These are phyloP conservation scores for Andrena bucephala DNA, from an alignment of 2,888 invertebrate genomes.

Conservation along the genomic window DNA sequence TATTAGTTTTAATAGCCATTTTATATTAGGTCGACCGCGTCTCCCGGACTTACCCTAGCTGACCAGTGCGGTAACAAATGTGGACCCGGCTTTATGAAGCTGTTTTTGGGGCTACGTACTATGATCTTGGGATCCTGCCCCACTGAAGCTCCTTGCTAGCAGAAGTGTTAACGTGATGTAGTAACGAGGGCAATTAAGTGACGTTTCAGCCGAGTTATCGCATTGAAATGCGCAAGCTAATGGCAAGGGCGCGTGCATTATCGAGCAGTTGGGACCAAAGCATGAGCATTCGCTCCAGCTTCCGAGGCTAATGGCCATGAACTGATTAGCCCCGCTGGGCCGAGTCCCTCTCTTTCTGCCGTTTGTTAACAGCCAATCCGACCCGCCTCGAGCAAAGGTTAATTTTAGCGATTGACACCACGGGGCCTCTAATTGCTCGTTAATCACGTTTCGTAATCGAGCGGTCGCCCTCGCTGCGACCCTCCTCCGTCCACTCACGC, in stretches of 20 bases:
- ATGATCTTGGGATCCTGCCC: too few relatives aligned
- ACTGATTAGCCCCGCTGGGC: conserved; percentile 48
- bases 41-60: too few relatives aligned
- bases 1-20: too few relatives aligned
- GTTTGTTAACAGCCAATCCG: conserved; percentile 43
- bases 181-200: neutral
- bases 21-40: too few relatives aligned
- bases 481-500: neutral
- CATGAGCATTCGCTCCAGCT: conserved; percentile 26
- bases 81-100: too few relatives aligned
- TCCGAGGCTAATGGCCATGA: conserved; percentile 55
- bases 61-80: too few relatives aligned
- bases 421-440: conserved; percentile 50
- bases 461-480: neutral
- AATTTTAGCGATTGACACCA: conserved; percentile 55
- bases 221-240: neutral
- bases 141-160: neutral
- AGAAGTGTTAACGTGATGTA: neutral
- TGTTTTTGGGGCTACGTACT: too few relatives aligned
- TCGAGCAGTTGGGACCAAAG: conserved; percentile 24
- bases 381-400: conserved; percentile 33
- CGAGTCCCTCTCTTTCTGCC: conserved; percentile 37
- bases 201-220: neutral
- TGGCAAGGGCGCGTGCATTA: conserved; percentile 20
- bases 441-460: conserved; percentile 50